phyloP scores from a whole-genome alignment of 2,888 invertebrate genomes.

The Cephus rjabovi region DNA sequence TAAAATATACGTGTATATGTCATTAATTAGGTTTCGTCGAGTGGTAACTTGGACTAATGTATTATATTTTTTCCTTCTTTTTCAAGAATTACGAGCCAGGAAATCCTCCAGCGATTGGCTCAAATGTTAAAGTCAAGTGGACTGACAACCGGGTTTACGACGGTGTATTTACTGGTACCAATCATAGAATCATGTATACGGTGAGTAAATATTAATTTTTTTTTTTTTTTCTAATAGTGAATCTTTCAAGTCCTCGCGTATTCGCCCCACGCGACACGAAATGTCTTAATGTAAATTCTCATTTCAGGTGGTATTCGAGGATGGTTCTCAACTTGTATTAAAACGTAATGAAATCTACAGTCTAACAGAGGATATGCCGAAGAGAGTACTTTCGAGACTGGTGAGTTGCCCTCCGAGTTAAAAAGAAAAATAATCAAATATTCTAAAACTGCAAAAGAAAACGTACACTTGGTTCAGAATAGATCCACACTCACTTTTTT shows the following conservation, averaged over 20 bases:
- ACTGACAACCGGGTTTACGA: constrained; percentile 68
- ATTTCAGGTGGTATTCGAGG: constrained; percentile 68
- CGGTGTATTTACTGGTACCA: constrained; percentile 67
- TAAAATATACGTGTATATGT: background rate
- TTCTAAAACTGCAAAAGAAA: background rate
- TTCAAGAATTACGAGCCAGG: constrained; percentile 53
- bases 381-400: constrained; percentile 69
- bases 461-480: background rate
- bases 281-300: constrained; percentile 1
- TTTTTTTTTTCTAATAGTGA: background rate
- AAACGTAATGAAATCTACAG: constrained; percentile 70
- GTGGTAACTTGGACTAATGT: background rate
- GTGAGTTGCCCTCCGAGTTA: constrained; percentile 62
- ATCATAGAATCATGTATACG: constrained; percentile 63
- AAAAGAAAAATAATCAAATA: constrained; percentile 16
- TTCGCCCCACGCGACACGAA: accelerated
- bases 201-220: constrained; percentile 49
- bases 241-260: background rate
- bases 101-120: constrained; percentile 65
- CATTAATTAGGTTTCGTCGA: background rate
- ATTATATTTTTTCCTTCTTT: background rate
- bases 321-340: constrained; percentile 66
- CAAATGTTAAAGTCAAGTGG: constrained; percentile 70
- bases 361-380: constrained; percentile 70
- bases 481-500: background rate